Conservation (phyloP, 2,797 vertebrate genomes). For the Sorex maritimensis region DNA sequence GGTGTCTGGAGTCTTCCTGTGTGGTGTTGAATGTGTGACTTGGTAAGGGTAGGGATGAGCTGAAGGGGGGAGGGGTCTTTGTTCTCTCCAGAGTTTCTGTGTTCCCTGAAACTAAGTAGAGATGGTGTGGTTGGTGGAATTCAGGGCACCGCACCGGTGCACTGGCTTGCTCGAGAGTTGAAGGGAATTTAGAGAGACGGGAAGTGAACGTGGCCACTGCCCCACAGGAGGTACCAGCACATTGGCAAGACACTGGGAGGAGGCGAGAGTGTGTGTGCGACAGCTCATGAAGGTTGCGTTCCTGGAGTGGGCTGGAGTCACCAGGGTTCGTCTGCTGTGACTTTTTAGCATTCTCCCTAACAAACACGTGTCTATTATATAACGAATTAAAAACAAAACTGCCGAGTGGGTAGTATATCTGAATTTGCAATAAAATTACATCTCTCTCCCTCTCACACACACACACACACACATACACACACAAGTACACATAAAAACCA, state of each 20-base stretch:
- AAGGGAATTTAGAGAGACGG: neutral
- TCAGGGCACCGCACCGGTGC: neutral
- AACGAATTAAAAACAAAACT: neutral
- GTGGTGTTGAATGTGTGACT: neutral
- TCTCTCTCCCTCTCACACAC: too few relatives aligned
- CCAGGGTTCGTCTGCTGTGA: neutral
- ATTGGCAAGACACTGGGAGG: neutral
- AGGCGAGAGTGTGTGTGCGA: neutral
- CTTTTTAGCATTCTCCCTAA: neutral
- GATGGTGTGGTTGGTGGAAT: neutral
- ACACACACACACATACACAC: accelerated
- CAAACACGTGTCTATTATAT: neutral
- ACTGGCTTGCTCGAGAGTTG: neutral
- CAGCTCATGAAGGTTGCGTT: neutral
- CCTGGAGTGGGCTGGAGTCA: accelerated
- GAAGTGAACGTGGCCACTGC: neutral
- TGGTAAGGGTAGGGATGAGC: too few relatives aligned
- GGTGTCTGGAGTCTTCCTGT: accelerated
- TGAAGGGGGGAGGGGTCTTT: too few relatives aligned
- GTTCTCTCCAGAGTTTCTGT: neutral
- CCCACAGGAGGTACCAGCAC: neutral
- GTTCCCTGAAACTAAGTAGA: neutral
- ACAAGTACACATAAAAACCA: neutral
- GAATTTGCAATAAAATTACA: neutral
- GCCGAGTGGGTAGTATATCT: neutral